Evolutionary conservation across 1,140 invertebrate genomes (phyloP), one percentile per base, ranked within the genome.

Genomic region (Caerostris extrusa): DNA sequence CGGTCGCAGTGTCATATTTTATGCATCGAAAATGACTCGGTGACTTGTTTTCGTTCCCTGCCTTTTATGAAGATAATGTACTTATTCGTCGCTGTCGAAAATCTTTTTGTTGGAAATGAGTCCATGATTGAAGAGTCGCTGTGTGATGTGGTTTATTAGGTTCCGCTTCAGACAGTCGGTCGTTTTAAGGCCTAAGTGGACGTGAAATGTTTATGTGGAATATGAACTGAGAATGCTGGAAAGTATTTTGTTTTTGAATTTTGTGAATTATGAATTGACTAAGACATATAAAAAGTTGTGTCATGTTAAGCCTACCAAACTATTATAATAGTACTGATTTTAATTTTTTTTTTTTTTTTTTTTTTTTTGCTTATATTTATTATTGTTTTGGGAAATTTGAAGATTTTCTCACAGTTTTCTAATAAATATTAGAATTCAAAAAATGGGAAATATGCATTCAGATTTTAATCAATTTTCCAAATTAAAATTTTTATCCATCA

Each of bases 11-110:
- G 57, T 14, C 69, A 90, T 90, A 90, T 90, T 90, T 90, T 90
- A 90, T 90, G 88, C 88, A 90, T 90, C 67, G 64, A 60, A 71
- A 53, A 90, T 90, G 69, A 90, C 69, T 90, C 88, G 53, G 3
- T 17, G 17, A 8, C 19, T 55, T 67, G 7, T 88, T 67, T 55
- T 61, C 8, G 8, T 17, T 58, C 55, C 17, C 17, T 34, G 53
- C 19, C 50, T 55, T 85, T 85, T 85, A 56, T 85, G 83, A 8
- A 85, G 83, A 85, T 85, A 85, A 85, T 85, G 83, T 60, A 60
- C 83, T 85, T 85, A 85, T 85, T 85, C 58, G 55, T 58, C 55
- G 83, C n/a, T 77, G 71, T 10, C 34, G 34, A 12, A 17, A 12
- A 34, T 77, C 71, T 77, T 77, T 77, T 77, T 77, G 34, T 77